These are phyloP conservation scores for Parascotia fuliginaria DNA, from an alignment of 2,888 invertebrate genomes.

Conservation along the genomic window DNA sequence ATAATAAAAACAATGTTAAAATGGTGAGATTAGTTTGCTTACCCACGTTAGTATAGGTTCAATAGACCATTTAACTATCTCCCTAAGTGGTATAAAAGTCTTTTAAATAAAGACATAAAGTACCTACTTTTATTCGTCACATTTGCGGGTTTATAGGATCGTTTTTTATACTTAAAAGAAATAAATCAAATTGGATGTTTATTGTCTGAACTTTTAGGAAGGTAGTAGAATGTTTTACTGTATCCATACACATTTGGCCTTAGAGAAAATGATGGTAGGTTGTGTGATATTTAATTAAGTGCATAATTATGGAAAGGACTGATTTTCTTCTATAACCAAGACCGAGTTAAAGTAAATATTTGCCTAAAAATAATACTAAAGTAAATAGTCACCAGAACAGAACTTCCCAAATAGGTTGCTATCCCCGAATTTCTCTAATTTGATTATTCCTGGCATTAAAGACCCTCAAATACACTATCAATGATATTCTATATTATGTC, in stretches of 20 bases:
- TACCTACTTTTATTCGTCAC: constrained; percentile 5
- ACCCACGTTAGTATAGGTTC: too few relatives aligned
- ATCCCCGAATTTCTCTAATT: constrained; percentile 18
- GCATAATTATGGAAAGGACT: too few relatives aligned
- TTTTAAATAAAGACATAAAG: constrained; percentile 27
- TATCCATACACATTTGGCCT: too few relatives aligned
- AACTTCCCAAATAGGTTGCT: background rate
- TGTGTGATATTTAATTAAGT: too few relatives aligned
- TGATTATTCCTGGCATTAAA: constrained; percentile 12
- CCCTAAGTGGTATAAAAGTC: constrained; percentile 27
- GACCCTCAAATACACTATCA: constrained; percentile 33
- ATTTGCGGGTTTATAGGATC: constrained; percentile 13
- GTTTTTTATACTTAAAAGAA: constrained; percentile 23
- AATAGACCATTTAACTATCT: too few relatives aligned
- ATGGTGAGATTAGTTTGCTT: too few relatives aligned
- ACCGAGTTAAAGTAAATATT: too few relatives aligned
- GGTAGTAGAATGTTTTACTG: too few relatives aligned
- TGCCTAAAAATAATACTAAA: background rate
- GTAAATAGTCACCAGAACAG: background rate
- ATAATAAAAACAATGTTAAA: too few relatives aligned
- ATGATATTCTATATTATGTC: background rate
- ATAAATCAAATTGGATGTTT: constrained; percentile 25
- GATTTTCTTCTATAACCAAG: too few relatives aligned
- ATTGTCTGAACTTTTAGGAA: constrained; percentile 4
- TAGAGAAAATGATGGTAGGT: too few relatives aligned